These are phyloP conservation scores for Monodelphis domestica DNA, from an alignment of 2,797 vertebrate genomes.

Conservation along the genomic window DNA sequence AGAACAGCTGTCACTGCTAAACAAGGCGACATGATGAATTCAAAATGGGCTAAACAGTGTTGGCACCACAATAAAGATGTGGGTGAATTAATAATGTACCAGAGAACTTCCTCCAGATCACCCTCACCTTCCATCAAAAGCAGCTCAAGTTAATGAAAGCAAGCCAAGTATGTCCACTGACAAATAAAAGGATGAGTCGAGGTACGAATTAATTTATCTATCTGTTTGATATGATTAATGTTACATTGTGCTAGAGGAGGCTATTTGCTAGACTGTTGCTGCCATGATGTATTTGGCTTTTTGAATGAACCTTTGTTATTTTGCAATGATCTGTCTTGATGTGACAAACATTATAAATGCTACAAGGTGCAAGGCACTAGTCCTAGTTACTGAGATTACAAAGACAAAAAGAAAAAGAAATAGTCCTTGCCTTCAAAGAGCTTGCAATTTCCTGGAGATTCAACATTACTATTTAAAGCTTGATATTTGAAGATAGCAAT, in stretches of 20 bases:
- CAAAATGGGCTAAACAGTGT: conserved; percentile 17
- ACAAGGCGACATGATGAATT: conserved; percentile 4
- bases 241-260: conserved; percentile 25
- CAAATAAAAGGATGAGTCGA: conserved; percentile 47
- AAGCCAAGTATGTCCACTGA: conserved; percentile 45
- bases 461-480: conserved; percentile 40
- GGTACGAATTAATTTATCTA: conserved; percentile 50
- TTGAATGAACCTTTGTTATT: conserved; percentile 54
- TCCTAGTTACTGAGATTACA: not conserved
- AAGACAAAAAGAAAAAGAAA: not conserved
- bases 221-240: conserved; percentile 46
- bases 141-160: conserved; percentile 53
- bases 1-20: conserved; percentile 37
- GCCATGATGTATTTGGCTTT: conserved; percentile 24
- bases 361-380: not conserved
- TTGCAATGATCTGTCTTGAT: not conserved
- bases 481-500: not conserved
- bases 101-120: not conserved
- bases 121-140: not conserved
- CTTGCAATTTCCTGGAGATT: not conserved
- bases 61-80: conserved; percentile 26
- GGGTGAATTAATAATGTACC: conserved; percentile 47
- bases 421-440: not conserved
- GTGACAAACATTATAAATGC: not conserved
- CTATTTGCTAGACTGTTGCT: conserved; percentile 39